Evolutionary conservation across 2,113 vertebrate species (phyloP).

Genomic region (Labrus mixtus): DNA sequence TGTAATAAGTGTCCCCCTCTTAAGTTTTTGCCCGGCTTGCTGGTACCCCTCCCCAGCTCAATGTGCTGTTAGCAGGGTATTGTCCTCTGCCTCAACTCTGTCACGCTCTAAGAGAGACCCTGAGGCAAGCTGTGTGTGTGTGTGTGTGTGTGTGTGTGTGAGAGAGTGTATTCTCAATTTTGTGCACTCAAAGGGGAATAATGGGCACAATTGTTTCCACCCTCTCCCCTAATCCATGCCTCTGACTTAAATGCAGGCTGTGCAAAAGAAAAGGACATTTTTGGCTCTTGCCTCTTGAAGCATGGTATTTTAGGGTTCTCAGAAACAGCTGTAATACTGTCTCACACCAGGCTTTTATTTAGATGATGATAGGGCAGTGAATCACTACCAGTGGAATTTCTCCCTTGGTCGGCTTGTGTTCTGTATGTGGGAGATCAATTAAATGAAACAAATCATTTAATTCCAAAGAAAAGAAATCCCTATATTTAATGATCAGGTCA

Average conservation of each 20-base stretch:
- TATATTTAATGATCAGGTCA: not conserved
- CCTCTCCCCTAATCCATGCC: conserved; percentile 38
- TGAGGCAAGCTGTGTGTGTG: conserved; percentile 20
- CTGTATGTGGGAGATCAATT: not conserved
- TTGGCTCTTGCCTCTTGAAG: conserved; percentile 1
- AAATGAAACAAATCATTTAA: not conserved
- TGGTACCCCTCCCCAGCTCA: conserved; percentile 13
- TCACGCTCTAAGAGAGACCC: conserved; percentile 54
- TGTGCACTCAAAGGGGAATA: conserved; percentile 55
- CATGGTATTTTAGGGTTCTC: conserved; percentile 9
- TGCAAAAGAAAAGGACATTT: conserved; percentile 30
- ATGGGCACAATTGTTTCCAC: conserved; percentile 70
- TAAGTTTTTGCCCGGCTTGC: conserved; percentile 2
- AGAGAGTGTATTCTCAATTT: conserved; percentile 11
- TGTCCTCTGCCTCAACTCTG: conserved; percentile 47
- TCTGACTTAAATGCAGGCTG: conserved; percentile 25
- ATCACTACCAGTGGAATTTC: not conserved
- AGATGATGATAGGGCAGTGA: conserved; percentile 10
- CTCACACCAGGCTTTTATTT: conserved; percentile 3
- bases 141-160: not conserved
- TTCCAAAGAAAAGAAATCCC: not conserved
- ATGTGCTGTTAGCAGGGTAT: conserved; percentile 32
- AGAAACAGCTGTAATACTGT: not conserved
- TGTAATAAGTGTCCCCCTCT: conserved; percentile 13
- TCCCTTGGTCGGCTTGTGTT: not conserved